Base-by-base conservation (phyloP, 2,888 invertebrate species). In the Heliconius hortense region DNA sequence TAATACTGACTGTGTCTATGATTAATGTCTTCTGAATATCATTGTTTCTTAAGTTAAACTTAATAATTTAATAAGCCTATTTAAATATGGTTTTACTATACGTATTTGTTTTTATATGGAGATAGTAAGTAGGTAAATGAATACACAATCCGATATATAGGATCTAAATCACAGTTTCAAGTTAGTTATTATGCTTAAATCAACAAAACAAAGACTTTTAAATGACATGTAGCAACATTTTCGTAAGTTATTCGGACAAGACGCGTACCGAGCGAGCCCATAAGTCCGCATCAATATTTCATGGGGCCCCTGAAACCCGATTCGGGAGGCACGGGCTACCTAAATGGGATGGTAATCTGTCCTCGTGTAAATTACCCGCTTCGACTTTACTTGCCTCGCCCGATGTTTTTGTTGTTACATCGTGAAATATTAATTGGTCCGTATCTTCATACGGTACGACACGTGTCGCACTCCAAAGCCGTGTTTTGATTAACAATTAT, bases 251-350 rank as follows among this genome's bases (percentile, higher is more conserved):
- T 39, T 62, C 69, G 56, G 28, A 39, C 56, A 53, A 74, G 64
- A 70, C 56, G 63, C 62, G 63, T 39, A 62, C 59, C 63, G 74
- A 56, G 53, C 26, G 68, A 72, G 80, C 74, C 78, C 80, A 76
- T 83, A 82, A 81, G 81, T 76, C 76, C 75, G 77, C 84, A 88
- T 89, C 83, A 87, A 89, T 89, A 89, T 89, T 88, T 86, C 85
- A 88, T 88, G 82, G 81, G 81, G 79, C 82, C 81, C 81, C 82
- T 84, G 82, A 85, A 85, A 84, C 84, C 86, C 84, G 84, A 84
- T 84, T 82, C 83, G 80, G 79, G 81, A 82, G 82, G 82, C 82
- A 81, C 83, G 81, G 79, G 80, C 76, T 80, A 76, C 81, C 82
- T 78, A 81, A 85, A 84, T 81, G 78, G 81, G 81, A 85, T 84